phyloP scores from a whole-genome alignment of 64 coral and sea anemone species.

The Catalaphyllia jardinei region DNA sequence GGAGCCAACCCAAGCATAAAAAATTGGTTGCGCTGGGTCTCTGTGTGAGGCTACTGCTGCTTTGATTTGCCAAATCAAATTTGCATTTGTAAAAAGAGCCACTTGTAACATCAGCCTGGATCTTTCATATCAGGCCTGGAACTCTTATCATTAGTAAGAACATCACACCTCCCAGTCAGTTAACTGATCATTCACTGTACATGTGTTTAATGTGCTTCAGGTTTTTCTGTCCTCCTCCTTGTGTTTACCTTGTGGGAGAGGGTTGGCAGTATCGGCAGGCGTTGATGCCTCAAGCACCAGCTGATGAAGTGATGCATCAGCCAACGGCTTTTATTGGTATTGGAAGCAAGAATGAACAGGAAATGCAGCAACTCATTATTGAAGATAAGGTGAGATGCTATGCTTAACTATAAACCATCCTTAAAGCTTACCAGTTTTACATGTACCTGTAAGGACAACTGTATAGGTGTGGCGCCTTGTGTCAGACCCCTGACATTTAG shows the following conservation, averaged over 20 bases:
- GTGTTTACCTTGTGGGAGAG: conserved; percentile 91
- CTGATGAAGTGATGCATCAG: conserved; percentile 78
- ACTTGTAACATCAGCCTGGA: too few relatives aligned
- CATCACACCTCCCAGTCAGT: not conserved
- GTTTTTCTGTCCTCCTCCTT: conserved; percentile 97
- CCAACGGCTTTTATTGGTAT: conserved; percentile 97
- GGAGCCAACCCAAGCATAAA: too few relatives aligned
- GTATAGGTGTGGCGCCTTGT: not conserved
- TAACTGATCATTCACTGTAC: not conserved
- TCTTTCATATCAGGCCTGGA: not conserved
- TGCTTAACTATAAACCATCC: not conserved
- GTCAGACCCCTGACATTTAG: too few relatives aligned
- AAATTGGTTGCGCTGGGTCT: too few relatives aligned
- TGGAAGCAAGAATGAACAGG: conserved; percentile 88
- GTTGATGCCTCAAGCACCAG: conserved; percentile 36
- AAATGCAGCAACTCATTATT: conserved; percentile 94
- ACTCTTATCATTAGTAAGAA: not conserved
- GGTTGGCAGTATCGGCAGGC: conserved; percentile 86
- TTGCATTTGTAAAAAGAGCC: too few relatives aligned
- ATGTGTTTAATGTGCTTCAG: conserved; percentile 15
- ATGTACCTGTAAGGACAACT: too few relatives aligned
- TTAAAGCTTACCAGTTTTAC: too few relatives aligned
- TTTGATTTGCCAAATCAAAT: too few relatives aligned
- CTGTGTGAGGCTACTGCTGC: too few relatives aligned
- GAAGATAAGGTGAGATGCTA: conserved; percentile 83